Conservation (phyloP, 2,113 vertebrate genomes). For the Leptobrachium leishanense region DNA sequence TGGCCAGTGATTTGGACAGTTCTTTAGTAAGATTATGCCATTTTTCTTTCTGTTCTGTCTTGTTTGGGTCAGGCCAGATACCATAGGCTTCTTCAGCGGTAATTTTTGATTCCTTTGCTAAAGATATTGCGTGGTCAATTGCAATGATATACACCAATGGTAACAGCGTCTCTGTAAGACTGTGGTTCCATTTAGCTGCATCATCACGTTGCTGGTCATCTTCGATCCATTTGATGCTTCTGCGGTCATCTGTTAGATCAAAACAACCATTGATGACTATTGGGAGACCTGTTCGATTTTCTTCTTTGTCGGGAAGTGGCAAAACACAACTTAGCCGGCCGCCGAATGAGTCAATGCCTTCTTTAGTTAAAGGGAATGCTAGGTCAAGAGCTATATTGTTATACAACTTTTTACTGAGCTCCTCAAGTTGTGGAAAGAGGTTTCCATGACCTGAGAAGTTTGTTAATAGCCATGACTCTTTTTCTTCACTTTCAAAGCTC, state of each 20-base stretch:
- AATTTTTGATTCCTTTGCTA: slow-evolving; percentile 51
- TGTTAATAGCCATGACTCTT: slow-evolving; percentile 59
- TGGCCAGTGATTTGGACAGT: slow-evolving; percentile 62
- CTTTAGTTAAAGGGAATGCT: slow-evolving; percentile 65
- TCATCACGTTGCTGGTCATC: slow-evolving; percentile 71
- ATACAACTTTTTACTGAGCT: slow-evolving; percentile 64
- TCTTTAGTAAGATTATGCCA: slow-evolving; percentile 60
- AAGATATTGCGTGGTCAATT: slow-evolving; percentile 59
- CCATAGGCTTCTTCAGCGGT: slow-evolving; percentile 60
- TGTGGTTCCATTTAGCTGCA: slow-evolving; percentile 76
- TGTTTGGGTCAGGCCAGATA: slow-evolving; percentile 72
- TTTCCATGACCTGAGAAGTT: not conserved
- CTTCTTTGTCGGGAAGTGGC: slow-evolving; percentile 79
- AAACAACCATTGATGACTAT: slow-evolving; percentile 77
- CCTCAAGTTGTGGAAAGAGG: slow-evolving; percentile 48
- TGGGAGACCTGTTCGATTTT: slow-evolving; percentile 73
- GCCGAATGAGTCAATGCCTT: slow-evolving; percentile 31
- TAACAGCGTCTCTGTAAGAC: slow-evolving; percentile 71
- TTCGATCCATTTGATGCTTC: slow-evolving; percentile 78
- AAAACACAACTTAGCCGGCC: slow-evolving; percentile 77
- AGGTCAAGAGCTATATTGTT: slow-evolving; percentile 74
- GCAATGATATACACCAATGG: slow-evolving; percentile 68
- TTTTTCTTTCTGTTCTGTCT: slow-evolving; percentile 57
- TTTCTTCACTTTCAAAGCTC: slow-evolving; percentile 48
- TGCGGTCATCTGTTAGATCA: slow-evolving; percentile 78